phyloP scores from a whole-genome alignment of 64 coral and sea anemone genomes.

The Montipora sp. region DNA sequence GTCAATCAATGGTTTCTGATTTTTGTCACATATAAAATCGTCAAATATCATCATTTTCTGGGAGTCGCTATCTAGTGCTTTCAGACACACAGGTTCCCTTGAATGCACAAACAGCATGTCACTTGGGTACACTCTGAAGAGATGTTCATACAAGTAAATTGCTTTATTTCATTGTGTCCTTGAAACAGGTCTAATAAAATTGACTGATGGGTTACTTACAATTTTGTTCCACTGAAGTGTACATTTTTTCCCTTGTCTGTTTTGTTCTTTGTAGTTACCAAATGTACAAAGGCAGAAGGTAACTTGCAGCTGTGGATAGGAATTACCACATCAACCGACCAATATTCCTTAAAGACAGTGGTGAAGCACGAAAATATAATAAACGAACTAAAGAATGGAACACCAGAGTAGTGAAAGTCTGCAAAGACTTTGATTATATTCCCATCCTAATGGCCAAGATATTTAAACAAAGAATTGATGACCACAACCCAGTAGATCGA shows the following conservation, averaged over 20 bases:
- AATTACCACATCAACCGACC: background rate
- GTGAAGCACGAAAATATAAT: background rate
- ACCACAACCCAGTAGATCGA: background rate
- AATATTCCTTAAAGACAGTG: background rate
- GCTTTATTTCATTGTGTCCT: background rate
- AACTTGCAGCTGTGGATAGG: background rate
- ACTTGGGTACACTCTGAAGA: constrained; percentile 16
- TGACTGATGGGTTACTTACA: no score
- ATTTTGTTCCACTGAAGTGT: no score
- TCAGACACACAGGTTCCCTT: background rate
- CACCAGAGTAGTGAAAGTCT: constrained; percentile 5
- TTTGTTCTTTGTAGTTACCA: background rate
- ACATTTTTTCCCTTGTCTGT: background rate
- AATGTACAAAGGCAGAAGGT: background rate
- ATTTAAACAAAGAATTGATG: background rate
- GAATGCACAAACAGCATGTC: background rate
- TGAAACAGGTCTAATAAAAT: no score
- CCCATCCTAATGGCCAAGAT: background rate
- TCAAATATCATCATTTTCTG: no score
- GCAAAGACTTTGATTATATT: background rate
- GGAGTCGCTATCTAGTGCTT: no score
- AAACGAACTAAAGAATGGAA: background rate
- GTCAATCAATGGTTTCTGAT: no score
- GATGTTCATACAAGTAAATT: constrained; percentile 35
- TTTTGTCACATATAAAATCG: no score